Base-by-base conservation (phyloP, 2,113 vertebrate genomes). In the Vulpes lagopus region DNA sequence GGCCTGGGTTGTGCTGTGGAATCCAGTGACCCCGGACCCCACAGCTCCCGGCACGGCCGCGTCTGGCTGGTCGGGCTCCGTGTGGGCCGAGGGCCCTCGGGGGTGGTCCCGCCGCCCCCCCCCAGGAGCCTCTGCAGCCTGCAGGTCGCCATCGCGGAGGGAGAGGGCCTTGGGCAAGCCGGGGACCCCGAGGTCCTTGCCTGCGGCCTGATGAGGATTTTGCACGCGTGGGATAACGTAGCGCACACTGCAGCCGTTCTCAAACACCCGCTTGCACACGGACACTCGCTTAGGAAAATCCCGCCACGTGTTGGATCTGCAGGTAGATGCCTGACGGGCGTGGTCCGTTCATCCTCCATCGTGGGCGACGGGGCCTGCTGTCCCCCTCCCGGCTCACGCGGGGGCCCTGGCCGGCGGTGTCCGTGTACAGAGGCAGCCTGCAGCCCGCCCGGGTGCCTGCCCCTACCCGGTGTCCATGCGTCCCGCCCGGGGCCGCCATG, bases 251-350 rank as follows among this genome's bases (percentile, higher is more conserved):
- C 38, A 43, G 23, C 3, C 1, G 1, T 83, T 25, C 64, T 7
- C 20, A 10, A 43, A 43, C 22, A 5, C 27, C 8, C 9, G 1
- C 78, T 10, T 8, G 8, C 11, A 3, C 14, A 53, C 55, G 17
- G 55, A 60, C 20, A 16, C 35, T 12, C 53, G 27, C 23, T 53
- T 5, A 32, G 5, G 11, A 30, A 49, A 49, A 8, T 15, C n/a
- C 49, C 27, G 27, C 59, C 59, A 3, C 0, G 0, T 1, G 11
- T 15, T 25, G 20, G 17, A 10, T 15, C 3, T 32, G 1, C 8
- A 30, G 69, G 16, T 3, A 5, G 17, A 6, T 4, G 1, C 27
- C 19, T n/a, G 7, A 12, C 2, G 7, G 10, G 19, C 2, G 0
- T 32, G 3, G 8, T 9, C 38, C 23, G 1, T 10, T 76, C 12